Evolutionary conservation across 2,888 invertebrate species (phyloP).

Genomic region (Drosophila melanocephala): DNA sequence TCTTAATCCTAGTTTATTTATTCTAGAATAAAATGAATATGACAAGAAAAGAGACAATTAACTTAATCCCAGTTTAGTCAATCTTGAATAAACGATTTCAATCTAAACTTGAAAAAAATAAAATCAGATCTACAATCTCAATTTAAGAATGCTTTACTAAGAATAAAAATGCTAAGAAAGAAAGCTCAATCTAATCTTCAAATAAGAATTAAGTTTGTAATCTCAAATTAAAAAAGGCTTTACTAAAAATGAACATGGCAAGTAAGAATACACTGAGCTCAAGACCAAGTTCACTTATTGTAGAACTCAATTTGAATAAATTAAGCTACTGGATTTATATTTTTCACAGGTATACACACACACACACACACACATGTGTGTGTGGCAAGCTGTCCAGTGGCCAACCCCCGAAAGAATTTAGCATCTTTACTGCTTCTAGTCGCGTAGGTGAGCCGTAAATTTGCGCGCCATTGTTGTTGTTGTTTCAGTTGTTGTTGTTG

Average conservation of each 20-base stretch:
- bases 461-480: slow-evolving; percentile 73
- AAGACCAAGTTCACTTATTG: background rate
- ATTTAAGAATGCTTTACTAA: background rate
- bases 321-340: background rate
- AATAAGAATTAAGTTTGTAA: background rate
- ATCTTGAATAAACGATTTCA: too few species aligned
- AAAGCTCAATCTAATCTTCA: background rate
- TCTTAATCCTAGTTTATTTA: too few species aligned
- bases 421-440: slow-evolving; percentile 69
- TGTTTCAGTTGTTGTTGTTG: slow-evolving; percentile 52
- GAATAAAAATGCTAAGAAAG: background rate
- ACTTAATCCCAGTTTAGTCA: too few species aligned
- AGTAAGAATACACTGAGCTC: background rate
- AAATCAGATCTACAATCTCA: background rate
- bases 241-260: background rate
- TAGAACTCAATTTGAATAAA: background rate
- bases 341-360: background rate
- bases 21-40: too few species aligned
- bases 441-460: slow-evolving; percentile 81
- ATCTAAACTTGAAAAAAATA: too few species aligned
- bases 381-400: slow-evolving; percentile 26
- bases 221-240: background rate
- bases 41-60: too few species aligned
- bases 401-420: slow-evolving; percentile 21
- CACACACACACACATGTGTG: slow-evolving; percentile 4